Evolutionary conservation across 2,113 vertebrate genomes (phyloP), one percentile per base, ranked within the genome.

Genomic region (Perca flavescens): DNA sequence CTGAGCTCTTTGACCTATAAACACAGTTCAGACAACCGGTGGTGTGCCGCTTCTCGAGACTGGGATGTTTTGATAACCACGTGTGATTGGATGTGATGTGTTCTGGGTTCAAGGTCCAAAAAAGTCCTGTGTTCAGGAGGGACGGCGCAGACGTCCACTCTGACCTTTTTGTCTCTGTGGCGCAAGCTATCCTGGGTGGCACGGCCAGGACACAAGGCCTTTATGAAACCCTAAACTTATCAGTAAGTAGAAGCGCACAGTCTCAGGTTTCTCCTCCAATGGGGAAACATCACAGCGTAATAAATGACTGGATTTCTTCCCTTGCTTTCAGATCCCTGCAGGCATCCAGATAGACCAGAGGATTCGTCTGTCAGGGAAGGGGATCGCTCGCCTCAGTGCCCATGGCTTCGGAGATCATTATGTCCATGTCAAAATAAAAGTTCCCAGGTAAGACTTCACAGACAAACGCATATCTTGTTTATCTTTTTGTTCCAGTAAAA

Each of bases 111-210:
- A 84, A 99, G 98, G 97, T 99, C 79, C 97, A 99, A 83, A 99
- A 96, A 82, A 99, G 98, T 90, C 94, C 97, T 0, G 89, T 97
- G 80, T 99, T 99, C 93, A 95, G 96, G 94, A 96, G 98, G 74
- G 97, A 98, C 0, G 97, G 98, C 0, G 96, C 98, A n/a, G 98
- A 99, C 68, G 95, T 99, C 92, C 98, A 99, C 84, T 99, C 98
- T 0, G 97, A 99, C 72, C 95, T 98, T 63, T 90, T 85, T 1
- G 88, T 99, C 80, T 98, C 98, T 0, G 80, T 99, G 86, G 98
- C 97, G 21, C 98, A 99, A 92, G 98, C 98, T 3, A 89, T 99
- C 69, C 95, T 99, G 40, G 98, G 98, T 3, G 98, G 98, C 28
- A 97, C 97, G 1, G 96, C 96, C 79, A 92, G 96, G 46, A 57